Base-by-base conservation (phyloP, 2,113 vertebrate species). In the Bombycilla garrulus region DNA sequence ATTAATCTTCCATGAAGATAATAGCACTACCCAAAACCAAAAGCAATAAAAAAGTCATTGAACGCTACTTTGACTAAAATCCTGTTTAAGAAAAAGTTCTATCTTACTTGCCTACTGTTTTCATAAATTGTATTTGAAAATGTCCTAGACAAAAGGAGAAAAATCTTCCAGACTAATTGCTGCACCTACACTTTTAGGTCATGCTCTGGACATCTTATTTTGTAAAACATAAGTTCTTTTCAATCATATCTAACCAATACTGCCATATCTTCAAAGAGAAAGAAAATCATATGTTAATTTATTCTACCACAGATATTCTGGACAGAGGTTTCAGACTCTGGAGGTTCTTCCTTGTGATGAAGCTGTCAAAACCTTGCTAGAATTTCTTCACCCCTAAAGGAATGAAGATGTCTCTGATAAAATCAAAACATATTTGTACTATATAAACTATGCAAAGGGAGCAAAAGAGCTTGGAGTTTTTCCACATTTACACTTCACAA, bases 281-380 rank as follows among this genome's bases (percentile, higher is more conserved):
- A 91, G 73, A 96, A 97, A 96, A 95, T 87, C 3, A 10, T 78
- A 96, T 96, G 93, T 47, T 97, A 97, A 98, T 97, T 97, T 97
- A 97, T 97, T 97, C 95, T 93, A 65, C 70, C 81, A 89, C 60
- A 95, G 42, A 67, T 33, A 78, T 60, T 81, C 53, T 94, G 93
- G 92, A 96, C 86, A 95, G 61, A 95, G 61, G 88, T 95, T 97
- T 95, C 81, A 91, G 65, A 82, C 80, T 95, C 92, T 35, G 86
- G 92, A 96, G 92, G 45, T 45, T 95, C 78, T 85, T 77, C 7
- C 24, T 92, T 45, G 61, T 65, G 92, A 95, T 94, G 74, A 96
- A 96, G 81, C 71, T 97, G 84, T 96, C 93, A 96, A 53, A 92
- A 90, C 65, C 57, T 86, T 92, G 47, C 47, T 94, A 42, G 29